Evolutionary conservation across 92 coral and sea anemone genomes (phyloP).

Genomic region (Porites lobata): DNA sequence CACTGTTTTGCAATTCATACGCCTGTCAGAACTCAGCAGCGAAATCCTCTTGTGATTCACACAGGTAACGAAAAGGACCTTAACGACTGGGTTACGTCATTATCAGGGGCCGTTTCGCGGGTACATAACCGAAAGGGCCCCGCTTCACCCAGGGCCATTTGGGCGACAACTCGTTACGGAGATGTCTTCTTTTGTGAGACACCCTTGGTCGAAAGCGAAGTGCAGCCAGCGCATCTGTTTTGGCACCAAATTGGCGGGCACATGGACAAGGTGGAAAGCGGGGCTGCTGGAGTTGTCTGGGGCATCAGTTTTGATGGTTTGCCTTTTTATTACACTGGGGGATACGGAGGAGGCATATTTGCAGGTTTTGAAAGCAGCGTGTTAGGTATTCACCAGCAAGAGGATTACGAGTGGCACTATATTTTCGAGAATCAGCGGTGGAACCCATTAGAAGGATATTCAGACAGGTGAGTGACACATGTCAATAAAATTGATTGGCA

Average conservation of each 20-base stretch:
- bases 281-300: slow-evolving; percentile 92
- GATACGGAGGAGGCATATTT: slow-evolving; percentile 97
- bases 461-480: slow-evolving; percentile 81
- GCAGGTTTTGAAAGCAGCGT: slow-evolving; percentile 83
- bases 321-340: slow-evolving; percentile 93
- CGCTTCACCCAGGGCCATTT: slow-evolving; percentile 83
- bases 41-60: slow-evolving; percentile 78
- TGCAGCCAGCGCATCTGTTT: slow-evolving; percentile 74
- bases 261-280: slow-evolving; percentile 89
- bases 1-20: slow-evolving; percentile 94
- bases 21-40: slow-evolving; percentile 76
- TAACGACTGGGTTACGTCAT: slow-evolving; percentile 90
- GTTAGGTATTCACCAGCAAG: slow-evolving; percentile 83
- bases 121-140: slow-evolving; percentile 85
- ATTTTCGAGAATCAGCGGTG: slow-evolving; percentile 97
- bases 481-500: no score
- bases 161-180: slow-evolving; percentile 88
- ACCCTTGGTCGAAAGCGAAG: slow-evolving; percentile 51
- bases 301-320: slow-evolving; percentile 92
- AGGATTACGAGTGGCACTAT: slow-evolving; percentile 81
- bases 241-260: slow-evolving; percentile 99
- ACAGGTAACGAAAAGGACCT: slow-evolving; percentile 88
- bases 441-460: slow-evolving; percentile 94
- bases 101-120: slow-evolving; percentile 71
- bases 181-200: slow-evolving; percentile 95